These are phyloP conservation scores for Cuculus canorus DNA, from an alignment of 2,797 vertebrate genomes.

Conservation along the genomic window DNA sequence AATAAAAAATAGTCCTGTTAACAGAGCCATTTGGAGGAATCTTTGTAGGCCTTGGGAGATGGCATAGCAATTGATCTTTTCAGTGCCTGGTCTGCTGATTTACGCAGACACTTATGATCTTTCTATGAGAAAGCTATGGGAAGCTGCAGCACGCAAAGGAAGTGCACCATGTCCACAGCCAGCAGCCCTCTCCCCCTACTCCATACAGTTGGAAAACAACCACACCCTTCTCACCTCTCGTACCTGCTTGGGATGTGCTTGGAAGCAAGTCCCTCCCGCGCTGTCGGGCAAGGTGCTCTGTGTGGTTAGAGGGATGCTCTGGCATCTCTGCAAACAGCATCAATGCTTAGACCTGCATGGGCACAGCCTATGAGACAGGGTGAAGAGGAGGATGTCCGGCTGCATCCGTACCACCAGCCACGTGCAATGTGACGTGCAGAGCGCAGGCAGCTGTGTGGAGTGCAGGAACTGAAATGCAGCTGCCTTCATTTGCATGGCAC, in stretches of 20 bases:
- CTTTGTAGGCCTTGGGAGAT: background rate
- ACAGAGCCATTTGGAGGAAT: background rate
- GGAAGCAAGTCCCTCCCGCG: background rate
- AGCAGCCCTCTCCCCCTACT: background rate
- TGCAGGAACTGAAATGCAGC: background rate
- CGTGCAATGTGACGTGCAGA: accelerated
- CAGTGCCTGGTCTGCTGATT: background rate
- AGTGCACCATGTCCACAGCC: background rate
- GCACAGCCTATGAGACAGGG: background rate
- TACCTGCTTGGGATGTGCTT: background rate
- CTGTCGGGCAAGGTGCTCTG: background rate
- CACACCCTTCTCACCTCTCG: background rate
- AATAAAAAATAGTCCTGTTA: constrained; percentile 41
- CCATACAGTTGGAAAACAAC: background rate
- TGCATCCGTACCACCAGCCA: background rate
- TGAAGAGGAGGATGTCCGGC: background rate
- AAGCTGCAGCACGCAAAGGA: background rate
- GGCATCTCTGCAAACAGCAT: background rate
- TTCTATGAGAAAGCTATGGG: background rate
- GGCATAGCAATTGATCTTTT: background rate
- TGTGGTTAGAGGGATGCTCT: background rate
- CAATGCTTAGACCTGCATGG: background rate
- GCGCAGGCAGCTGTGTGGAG: background rate
- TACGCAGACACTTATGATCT: background rate
- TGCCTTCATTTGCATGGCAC: background rate